phyloP scores from a whole-genome alignment of 2,797 vertebrate species.

The Morus bassanus region DNA sequence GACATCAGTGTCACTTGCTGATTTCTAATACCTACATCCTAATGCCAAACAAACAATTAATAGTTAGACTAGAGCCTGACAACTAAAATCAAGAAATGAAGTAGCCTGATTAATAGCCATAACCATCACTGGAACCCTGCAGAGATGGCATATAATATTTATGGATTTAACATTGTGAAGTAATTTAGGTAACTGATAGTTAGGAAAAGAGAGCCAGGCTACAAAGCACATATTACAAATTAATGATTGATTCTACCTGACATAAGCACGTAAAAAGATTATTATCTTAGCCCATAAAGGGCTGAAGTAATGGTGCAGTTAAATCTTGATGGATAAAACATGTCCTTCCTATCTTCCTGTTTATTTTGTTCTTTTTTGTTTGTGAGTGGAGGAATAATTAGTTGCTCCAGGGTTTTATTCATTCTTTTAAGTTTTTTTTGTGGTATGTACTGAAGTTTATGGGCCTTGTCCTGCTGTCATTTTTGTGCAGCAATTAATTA shows the following conservation, averaged over 20 bases:
- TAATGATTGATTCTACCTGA: slow-evolving; percentile 44
- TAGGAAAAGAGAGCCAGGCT: slow-evolving; percentile 28
- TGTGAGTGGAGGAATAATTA: slow-evolving; percentile 31
- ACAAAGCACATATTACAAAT: slow-evolving; percentile 47
- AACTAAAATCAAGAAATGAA: slow-evolving; percentile 48
- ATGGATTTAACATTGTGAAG: slow-evolving; percentile 44
- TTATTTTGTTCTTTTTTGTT: slow-evolving; percentile 21
- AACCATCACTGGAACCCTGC: slow-evolving; percentile 10
- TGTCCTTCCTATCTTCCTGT: not conserved
- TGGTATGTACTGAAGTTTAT: not conserved
- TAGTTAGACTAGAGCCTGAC: slow-evolving; percentile 6
- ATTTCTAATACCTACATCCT: not conserved
- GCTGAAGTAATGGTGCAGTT: slow-evolving; percentile 33
- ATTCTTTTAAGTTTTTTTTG: not conserved
- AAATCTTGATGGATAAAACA: slow-evolving; percentile 33
- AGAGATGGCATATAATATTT: slow-evolving; percentile 42
- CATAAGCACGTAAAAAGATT: not conserved
- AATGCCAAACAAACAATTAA: slow-evolving; percentile 56
- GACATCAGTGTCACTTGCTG: not conserved
- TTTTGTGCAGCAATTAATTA: not conserved
- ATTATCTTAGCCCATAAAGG: slow-evolving; percentile 29
- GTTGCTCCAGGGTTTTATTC: not conserved
- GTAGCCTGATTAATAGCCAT: slow-evolving; percentile 42
- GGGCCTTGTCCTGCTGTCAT: not conserved
- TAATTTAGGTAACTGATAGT: slow-evolving; percentile 42